phyloP scores from a whole-genome alignment of 2,888 invertebrate species.

The Sphaerophoria rueppellii region DNA sequence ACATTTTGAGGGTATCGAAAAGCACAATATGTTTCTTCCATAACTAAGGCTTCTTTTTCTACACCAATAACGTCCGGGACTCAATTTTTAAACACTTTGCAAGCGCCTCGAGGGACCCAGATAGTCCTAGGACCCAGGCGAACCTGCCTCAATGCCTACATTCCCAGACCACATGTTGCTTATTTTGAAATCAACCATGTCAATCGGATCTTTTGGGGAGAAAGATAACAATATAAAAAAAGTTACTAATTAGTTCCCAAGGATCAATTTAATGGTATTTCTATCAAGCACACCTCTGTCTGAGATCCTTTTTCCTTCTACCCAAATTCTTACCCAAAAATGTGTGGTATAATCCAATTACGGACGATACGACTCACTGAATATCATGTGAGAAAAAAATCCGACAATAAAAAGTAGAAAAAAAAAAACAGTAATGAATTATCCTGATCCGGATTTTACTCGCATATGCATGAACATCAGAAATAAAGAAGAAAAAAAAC shows the following conservation, averaged over 20 bases:
- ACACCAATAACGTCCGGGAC: no score
- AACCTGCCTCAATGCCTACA: conserved; percentile 59
- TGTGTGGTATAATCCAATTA: conserved; percentile 5
- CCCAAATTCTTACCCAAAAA: background rate
- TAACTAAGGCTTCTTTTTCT: no score
- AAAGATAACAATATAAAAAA: conserved; percentile 7
- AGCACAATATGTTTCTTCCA: no score
- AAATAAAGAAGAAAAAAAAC: conserved; percentile 11
- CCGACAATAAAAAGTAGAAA: conserved; percentile 18
- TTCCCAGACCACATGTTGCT: conserved; percentile 46
- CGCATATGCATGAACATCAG: conserved; percentile 27
- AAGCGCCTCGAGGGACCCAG: no score
- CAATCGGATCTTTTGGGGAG: conserved; percentile 41
- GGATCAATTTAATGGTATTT: conserved; percentile 44
- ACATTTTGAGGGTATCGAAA: no score
- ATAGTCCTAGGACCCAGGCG: background rate
- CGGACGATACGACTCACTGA: conserved; percentile 1
- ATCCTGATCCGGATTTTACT: conserved; percentile 69
- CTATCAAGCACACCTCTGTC: conserved; percentile 13
- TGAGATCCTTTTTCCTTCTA: conserved; percentile 43
- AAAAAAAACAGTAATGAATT: conserved; percentile 61
- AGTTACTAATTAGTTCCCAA: conserved; percentile 69
- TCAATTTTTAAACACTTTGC: no score
- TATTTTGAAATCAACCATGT: conserved; percentile 34
- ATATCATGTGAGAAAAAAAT: conserved; percentile 37